Percentiles rank a stretch among this genome's conserved stretches.
These are phyloP conservation scores for Heliothis peltigera DNA, from an alignment of 2,888 invertebrate species.

Conservation along the genomic window DNA sequence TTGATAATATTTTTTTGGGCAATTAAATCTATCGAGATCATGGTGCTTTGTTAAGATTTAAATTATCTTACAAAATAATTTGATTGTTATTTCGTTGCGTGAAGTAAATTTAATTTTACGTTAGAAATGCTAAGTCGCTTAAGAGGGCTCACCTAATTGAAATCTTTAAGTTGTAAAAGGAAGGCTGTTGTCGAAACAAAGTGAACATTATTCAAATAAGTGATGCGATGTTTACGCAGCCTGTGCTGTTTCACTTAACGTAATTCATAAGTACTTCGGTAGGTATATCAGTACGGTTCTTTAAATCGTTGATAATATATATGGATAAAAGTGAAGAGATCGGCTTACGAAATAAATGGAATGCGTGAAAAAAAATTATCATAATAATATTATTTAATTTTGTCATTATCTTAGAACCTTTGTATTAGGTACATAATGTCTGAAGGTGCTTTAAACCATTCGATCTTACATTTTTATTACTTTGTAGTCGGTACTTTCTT, in stretches of 20 bases:
- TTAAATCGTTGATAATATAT: too few species aligned
- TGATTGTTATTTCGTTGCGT: slow-evolving; percentile 12
- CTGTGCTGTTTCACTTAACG: slow-evolving; percentile 66
- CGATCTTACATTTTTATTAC: too few species aligned
- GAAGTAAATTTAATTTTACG: slow-evolving; percentile 12
- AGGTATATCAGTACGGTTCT: neutral
- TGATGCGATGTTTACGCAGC: slow-evolving; percentile 66
- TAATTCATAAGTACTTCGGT: slow-evolving; percentile 32
- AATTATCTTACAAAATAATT: slow-evolving; percentile 46
- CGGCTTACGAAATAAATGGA: too few species aligned
- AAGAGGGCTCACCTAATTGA: slow-evolving; percentile 69
- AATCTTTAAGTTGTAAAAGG: slow-evolving; percentile 67
- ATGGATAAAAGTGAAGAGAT: too few species aligned
- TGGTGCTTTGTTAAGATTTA: slow-evolving; percentile 49
- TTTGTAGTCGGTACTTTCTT: too few species aligned
- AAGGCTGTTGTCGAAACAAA: slow-evolving; percentile 71
- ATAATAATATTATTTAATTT: too few species aligned
- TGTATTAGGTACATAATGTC: too few species aligned
- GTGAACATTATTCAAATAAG: slow-evolving; percentile 82
- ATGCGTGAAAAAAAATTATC: too few species aligned
- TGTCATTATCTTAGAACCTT: too few species aligned
- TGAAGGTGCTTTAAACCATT: too few species aligned
- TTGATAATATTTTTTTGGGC: slow-evolving; percentile 64
- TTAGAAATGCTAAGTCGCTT: slow-evolving; percentile 47
- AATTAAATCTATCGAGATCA: slow-evolving; percentile 61